phyloP scores from a whole-genome alignment of 2,797 vertebrate species.

The Ataeniobius toweri region DNA sequence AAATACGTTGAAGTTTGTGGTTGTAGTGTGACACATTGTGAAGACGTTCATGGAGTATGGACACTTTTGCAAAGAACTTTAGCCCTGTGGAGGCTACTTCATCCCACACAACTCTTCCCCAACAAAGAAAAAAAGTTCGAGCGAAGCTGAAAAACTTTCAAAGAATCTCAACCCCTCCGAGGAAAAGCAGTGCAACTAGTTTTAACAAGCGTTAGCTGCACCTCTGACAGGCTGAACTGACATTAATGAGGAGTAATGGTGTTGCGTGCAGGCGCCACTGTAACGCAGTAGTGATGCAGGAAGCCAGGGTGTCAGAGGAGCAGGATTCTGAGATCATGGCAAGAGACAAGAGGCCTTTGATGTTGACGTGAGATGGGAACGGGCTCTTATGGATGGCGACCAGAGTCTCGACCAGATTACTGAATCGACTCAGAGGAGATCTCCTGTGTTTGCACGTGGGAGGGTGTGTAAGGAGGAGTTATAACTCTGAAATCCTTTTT shows the following conservation, averaged over 20 bases:
- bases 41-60: not conserved
- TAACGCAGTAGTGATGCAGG: constrained; percentile 17
- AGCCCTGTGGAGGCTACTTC: constrained; percentile 34
- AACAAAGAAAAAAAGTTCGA: constrained; percentile 5
- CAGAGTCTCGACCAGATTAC: constrained; percentile 51
- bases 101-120: constrained; percentile 38
- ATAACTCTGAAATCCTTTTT: constrained; percentile 37
- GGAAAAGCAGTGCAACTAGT: constrained; percentile 35
- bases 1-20: not conserved
- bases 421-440: constrained; percentile 30
- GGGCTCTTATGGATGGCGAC: constrained; percentile 43
- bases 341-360: constrained; percentile 55
- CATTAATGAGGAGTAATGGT: constrained; percentile 71
- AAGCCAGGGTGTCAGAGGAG: constrained; percentile 38
- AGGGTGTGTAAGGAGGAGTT: constrained; percentile 19
- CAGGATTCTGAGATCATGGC: constrained; percentile 37
- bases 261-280: constrained; percentile 39
- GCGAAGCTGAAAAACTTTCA: constrained; percentile 19
- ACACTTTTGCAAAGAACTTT: constrained; percentile 19
- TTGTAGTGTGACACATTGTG: not conserved
- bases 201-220: constrained; percentile 55
- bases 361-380: constrained; percentile 50
- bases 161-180: constrained; percentile 21
- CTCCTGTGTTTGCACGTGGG: constrained; percentile 21
- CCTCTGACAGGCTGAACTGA: constrained; percentile 64